A percentile compares a stretch with the other conserved stretches of the same genome.
Conservation (phyloP, 2,888 invertebrate genomes). For the Boloria euphrosyne region DNA sequence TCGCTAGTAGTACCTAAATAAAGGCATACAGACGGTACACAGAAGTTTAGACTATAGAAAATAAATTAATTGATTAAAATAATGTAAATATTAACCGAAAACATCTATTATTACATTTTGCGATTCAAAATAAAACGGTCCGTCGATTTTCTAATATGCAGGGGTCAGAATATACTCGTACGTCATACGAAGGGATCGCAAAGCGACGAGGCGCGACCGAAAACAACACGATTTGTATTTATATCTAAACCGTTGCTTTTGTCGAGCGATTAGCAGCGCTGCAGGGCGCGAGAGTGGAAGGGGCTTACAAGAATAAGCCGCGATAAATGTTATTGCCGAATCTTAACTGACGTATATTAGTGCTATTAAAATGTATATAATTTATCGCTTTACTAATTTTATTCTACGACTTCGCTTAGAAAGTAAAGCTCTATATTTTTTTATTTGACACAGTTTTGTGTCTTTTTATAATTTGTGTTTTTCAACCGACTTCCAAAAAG, state of each 20-base stretch:
- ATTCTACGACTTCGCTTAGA: no score
- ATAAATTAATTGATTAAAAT: no score
- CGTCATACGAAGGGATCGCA: slow-evolving; percentile 44
- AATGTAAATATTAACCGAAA: no score
- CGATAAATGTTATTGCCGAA: slow-evolving; percentile 42
- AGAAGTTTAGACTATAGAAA: no score
- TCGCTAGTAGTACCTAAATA: no score
- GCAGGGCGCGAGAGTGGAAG: slow-evolving; percentile 59
- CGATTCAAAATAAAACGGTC: neutral
- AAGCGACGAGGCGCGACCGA: slow-evolving; percentile 64
- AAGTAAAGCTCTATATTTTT: no score
- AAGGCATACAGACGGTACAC: no score
- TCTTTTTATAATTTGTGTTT: no score
- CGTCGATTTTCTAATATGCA: slow-evolving; percentile 26
- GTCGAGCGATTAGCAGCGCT: slow-evolving; percentile 73
- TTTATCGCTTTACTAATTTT: slow-evolving; percentile 4
- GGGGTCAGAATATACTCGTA: slow-evolving; percentile 32
- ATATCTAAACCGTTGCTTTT: slow-evolving; percentile 76
- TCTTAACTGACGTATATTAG: slow-evolving; percentile 34
- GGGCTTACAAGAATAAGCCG: slow-evolving; percentile 50
- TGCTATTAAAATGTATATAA: slow-evolving; percentile 28
- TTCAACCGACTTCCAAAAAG: no score
- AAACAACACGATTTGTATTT: slow-evolving; percentile 81
- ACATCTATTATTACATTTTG: no score
- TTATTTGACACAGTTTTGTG: no score